Conservation (phyloP, 2,113 vertebrate species). For the Agapornis roseicollis region DNA sequence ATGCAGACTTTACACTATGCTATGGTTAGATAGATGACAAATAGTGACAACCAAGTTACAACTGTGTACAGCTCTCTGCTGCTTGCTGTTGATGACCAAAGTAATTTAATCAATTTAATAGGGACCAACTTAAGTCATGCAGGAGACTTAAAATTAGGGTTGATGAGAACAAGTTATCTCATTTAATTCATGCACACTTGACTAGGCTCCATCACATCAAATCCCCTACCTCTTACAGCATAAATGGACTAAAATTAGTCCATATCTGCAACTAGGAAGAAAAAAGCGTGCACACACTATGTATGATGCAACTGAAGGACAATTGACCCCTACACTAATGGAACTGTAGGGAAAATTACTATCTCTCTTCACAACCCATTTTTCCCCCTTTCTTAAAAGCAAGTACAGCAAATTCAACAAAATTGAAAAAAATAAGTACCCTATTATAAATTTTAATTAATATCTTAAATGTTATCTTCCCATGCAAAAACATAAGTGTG, state of each 20-base stretch:
- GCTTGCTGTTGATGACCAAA: background rate
- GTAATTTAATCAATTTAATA: background rate
- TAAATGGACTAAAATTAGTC: background rate
- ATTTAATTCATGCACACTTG: background rate
- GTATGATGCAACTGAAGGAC: background rate
- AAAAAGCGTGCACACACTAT: background rate
- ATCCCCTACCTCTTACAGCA: background rate
- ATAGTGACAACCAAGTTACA: background rate
- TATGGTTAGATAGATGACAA: background rate
- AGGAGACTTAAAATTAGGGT: background rate
- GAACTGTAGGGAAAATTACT: background rate
- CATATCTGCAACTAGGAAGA: background rate
- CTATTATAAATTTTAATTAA: background rate
- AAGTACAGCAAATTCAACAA: background rate
- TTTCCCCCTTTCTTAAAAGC: background rate
- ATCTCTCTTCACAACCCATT: background rate
- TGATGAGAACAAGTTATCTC: background rate
- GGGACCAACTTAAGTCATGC: background rate
- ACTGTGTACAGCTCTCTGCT: background rate
- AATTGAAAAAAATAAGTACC: background rate
- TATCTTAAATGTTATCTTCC: background rate
- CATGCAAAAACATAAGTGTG: background rate
- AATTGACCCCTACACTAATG: background rate
- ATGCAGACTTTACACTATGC: background rate
- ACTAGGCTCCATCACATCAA: background rate